Evolutionary conservation across 2,888 invertebrate genomes (phyloP), one percentile per base, ranked within the genome.

Genomic region (Dascillus cervinus): DNA sequence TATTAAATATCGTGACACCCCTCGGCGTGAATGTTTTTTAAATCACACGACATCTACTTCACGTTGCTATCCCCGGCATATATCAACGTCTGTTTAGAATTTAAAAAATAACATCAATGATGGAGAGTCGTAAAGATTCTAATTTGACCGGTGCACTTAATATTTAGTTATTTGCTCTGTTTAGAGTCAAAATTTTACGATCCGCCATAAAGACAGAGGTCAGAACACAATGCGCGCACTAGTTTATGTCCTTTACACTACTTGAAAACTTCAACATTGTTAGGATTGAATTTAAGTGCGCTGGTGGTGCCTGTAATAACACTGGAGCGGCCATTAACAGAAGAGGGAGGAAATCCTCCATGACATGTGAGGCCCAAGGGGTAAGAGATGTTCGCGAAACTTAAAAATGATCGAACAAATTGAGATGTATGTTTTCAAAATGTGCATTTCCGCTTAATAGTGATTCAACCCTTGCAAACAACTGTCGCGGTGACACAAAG

Each of bases 271-370:
- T n/a, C n/a, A 27, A 43, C 43, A 41, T 23, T 44, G 40, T 38
- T 33, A 28, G 35, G 42, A 36, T 42, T 34, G 38, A 25, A 38
- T 38, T n/a, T 34, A 40, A 44, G 34, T 37, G 35, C 32, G 39
- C 21, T 31, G 27, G n/a, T n/a, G n/a, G n/a, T n/a, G n/a, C n/a
- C 35, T 28, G 34, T 25, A 26, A 27, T 44, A 43, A 45, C 44
- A 46, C 36, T 41, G 42, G 37, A 42, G 41, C 28, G 34, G 28
- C 43, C 41, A 45, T 47, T 47, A 47, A 45, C 43, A 41, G 37
- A 37, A 29, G 32, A 33, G 26, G 34, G 36, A 40, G 41, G 5
- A 17, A 39, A 41, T 32, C 28, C 31, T 39, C 36, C 45, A 43
- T 43, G 43, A 43, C 43, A 43, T 41, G 43, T 39, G 39, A 35